phyloP scores from a whole-genome alignment of 2,113 vertebrate genomes.

The Elgaria multicarinata region DNA sequence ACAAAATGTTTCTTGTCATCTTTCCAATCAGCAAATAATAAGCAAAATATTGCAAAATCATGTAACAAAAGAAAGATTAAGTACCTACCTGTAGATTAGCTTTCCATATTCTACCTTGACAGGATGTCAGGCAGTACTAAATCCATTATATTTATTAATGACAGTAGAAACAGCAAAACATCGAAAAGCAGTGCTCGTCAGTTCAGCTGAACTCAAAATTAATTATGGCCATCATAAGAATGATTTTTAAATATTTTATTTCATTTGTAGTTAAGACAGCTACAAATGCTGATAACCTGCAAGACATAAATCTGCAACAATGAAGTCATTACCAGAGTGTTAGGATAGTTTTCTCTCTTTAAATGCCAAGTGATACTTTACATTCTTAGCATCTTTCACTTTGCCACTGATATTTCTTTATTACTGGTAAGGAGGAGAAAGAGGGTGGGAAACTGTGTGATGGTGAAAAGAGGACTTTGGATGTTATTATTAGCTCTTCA shows the following conservation, averaged over 20 bases:
- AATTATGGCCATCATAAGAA: slow-evolving; percentile 22
- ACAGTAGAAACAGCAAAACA: slow-evolving; percentile 7
- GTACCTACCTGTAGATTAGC: not conserved
- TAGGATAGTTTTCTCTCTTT: slow-evolving; percentile 38
- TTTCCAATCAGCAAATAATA: not conserved
- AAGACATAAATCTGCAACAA: slow-evolving; percentile 49
- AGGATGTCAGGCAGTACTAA: not conserved
- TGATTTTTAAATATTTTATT: slow-evolving; percentile 42
- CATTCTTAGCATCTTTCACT: slow-evolving; percentile 49
- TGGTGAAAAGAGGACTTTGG: slow-evolving; percentile 60
- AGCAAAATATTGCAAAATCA: not conserved
- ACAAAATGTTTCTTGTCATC: not conserved
- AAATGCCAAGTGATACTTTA: slow-evolving; percentile 62
- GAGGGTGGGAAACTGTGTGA: slow-evolving; percentile 53
- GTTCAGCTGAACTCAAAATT: slow-evolving; percentile 26
- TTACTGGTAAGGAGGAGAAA: slow-evolving; percentile 60
- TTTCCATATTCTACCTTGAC: not conserved
- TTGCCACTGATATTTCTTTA: slow-evolving; percentile 53
- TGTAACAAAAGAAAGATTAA: not conserved
- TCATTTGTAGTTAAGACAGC: slow-evolving; percentile 20
- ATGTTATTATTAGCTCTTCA: slow-evolving; percentile 71
- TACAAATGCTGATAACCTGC: slow-evolving; percentile 23
- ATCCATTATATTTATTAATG: slow-evolving; percentile 8
- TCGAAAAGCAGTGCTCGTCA: not conserved
- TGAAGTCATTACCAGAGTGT: slow-evolving; percentile 48